These are phyloP conservation scores for Atta colombica DNA, from an alignment of 1,140 invertebrate species.

Conservation along the genomic window DNA sequence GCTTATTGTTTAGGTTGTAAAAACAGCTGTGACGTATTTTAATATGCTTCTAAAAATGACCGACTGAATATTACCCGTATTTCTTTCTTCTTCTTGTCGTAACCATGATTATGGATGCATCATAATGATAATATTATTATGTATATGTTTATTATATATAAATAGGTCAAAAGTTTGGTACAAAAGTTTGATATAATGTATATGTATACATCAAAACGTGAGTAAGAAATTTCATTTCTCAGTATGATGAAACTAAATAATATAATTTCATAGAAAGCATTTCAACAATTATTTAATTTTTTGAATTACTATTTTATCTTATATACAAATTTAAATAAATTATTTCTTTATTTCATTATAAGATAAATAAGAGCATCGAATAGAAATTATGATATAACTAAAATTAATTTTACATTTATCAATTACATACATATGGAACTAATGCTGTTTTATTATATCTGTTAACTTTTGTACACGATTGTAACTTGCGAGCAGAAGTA, in stretches of 20 bases:
- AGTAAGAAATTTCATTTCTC: slow-evolving; percentile 2
- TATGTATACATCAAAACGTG: not conserved
- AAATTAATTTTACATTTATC: not conserved
- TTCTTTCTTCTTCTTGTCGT: not conserved
- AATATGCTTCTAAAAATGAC: slow-evolving; percentile 67
- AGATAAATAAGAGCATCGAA: not conserved
- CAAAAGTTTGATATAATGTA: not conserved
- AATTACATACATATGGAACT: not conserved
- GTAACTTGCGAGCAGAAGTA: not conserved
- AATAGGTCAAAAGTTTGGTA: not conserved
- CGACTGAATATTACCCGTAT: slow-evolving; percentile 29
- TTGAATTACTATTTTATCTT: not conserved
- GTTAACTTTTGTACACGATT: not conserved
- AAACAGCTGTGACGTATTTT: slow-evolving; percentile 74
- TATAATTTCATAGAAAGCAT: not conserved
- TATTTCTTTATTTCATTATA: not conserved
- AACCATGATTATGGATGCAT: slow-evolving; percentile 11
- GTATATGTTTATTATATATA: not conserved
- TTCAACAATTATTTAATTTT: not conserved
- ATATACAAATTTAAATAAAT: not conserved
- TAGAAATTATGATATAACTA: not conserved
- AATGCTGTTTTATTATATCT: not conserved
- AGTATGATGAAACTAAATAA: not conserved
- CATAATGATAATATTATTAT: not conserved
- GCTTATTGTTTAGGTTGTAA: slow-evolving; percentile 65